These are phyloP conservation scores for Chaenogobius annularis DNA, from an alignment of 2,113 vertebrate species.

Conservation along the genomic window DNA sequence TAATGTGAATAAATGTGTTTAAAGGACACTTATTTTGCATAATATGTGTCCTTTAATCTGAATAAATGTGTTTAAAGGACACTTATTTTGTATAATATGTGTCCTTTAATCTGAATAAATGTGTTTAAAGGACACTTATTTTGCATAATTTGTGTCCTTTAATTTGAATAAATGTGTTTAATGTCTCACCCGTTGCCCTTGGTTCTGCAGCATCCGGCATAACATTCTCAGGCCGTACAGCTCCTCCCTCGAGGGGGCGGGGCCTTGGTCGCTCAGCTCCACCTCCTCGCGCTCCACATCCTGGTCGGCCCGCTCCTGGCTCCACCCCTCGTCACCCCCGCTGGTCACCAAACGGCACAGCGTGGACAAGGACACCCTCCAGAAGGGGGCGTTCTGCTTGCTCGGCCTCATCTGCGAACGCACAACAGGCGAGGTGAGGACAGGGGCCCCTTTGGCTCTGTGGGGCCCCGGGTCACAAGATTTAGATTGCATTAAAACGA, in stretches of 20 bases:
- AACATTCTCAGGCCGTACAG: conserved; percentile 85
- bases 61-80: too few relatives aligned
- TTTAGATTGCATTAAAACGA: too few relatives aligned
- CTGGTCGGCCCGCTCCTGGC: conserved; percentile 46
- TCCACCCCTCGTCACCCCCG: conserved; percentile 60
- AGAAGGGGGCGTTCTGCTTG: conserved; percentile 84
- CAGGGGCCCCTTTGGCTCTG: too few relatives aligned
- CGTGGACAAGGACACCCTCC: conserved; percentile 87
- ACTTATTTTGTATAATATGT: too few relatives aligned
- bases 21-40: too few relatives aligned
- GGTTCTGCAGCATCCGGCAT: conserved; percentile 85
- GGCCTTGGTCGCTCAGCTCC: conserved; percentile 70
- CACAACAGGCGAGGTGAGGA: background rate
- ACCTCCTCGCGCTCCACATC: conserved; percentile 72
- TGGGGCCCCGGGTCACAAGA: too few relatives aligned
- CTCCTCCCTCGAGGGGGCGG: conserved; percentile 74
- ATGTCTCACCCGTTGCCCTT: conserved; percentile 79
- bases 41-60: too few relatives aligned
- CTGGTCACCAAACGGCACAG: conserved; percentile 83
- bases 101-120: too few relatives aligned
- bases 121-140: too few relatives aligned
- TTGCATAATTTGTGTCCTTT: too few relatives aligned
- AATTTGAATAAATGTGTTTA: too few relatives aligned
- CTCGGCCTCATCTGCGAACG: conserved; percentile 60
- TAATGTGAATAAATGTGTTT: too few relatives aligned